phyloP scores from a whole-genome alignment of 2,888 invertebrate species.

The Crematogaster levior region DNA sequence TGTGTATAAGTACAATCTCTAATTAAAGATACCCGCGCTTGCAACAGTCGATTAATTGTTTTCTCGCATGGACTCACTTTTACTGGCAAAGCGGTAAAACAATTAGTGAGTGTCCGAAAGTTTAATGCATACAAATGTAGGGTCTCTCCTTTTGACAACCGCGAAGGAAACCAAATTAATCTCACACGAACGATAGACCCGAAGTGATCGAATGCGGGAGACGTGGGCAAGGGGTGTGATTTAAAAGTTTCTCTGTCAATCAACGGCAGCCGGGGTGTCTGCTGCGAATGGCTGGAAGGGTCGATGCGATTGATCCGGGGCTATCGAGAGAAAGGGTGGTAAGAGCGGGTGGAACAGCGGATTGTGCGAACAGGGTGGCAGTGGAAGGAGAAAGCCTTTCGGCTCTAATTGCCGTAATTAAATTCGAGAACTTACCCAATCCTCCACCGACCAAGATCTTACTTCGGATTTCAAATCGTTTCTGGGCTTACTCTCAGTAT shows the following conservation, averaged over 20 bases:
- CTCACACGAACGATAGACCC: constrained; percentile 22
- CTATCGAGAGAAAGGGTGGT: constrained; percentile 59
- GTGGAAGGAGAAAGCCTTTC: constrained; percentile 76
- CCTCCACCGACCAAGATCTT: constrained; percentile 67
- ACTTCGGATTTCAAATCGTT: constrained; percentile 63
- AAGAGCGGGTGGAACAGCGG: constrained; percentile 46
- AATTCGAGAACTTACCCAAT: constrained; percentile 82
- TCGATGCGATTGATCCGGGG: constrained; percentile 79
- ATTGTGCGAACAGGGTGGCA: constrained; percentile 55
- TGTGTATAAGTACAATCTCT: background rate
- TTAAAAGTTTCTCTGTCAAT: constrained; percentile 82
- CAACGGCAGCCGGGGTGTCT: constrained; percentile 71
- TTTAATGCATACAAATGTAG: constrained; percentile 10
- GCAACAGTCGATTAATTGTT: constrained; percentile 12
- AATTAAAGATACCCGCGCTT: background rate
- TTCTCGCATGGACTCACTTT: background rate
- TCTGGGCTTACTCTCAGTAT: constrained; percentile 44
- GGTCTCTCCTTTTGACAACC: background rate
- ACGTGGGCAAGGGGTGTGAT: constrained; percentile 29
- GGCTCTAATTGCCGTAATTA: constrained; percentile 82
- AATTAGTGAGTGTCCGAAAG: constrained; percentile 1
- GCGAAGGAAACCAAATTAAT: constrained; percentile 43
- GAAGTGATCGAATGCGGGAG: constrained; percentile 3
- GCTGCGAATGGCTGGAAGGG: constrained; percentile 77
- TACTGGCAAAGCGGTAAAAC: background rate